Conservation (phyloP, 2,888 invertebrate genomes). For the Polyploca ridens region DNA sequence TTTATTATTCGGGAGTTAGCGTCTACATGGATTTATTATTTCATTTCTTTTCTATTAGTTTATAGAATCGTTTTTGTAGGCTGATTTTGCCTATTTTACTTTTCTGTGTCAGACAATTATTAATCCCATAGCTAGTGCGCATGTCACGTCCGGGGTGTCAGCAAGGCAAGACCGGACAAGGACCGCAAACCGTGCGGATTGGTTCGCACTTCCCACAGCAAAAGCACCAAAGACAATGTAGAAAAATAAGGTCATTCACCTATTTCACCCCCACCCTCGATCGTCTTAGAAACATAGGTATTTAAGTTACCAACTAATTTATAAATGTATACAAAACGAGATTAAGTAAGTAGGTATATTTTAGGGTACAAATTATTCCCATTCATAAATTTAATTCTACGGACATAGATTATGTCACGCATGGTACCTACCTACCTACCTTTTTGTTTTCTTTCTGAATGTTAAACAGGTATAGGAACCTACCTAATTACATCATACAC, state of each 20-base stretch:
- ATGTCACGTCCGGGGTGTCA: constrained; percentile 53
- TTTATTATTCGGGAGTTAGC: too few relatives aligned
- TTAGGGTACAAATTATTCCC: too few relatives aligned
- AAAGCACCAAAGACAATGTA: constrained; percentile 18
- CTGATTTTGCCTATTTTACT: neutral
- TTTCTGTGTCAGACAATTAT: constrained; percentile 12
- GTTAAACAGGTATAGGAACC: neutral
- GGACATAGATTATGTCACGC: too few relatives aligned
- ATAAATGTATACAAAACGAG: too few relatives aligned
- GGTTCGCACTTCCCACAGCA: constrained; percentile 15
- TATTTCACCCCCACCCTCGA: neutral
- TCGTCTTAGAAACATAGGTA: too few relatives aligned
- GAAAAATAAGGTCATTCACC: constrained; percentile 43
- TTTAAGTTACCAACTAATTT: too few relatives aligned
- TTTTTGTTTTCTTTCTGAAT: neutral
- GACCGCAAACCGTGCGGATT: constrained; percentile 7
- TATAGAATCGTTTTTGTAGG: too few relatives aligned
- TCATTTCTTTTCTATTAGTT: too few relatives aligned
- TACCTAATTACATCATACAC: neutral
- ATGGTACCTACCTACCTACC: too few relatives aligned
- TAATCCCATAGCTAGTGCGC: constrained; percentile 59
- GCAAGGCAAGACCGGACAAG: constrained; percentile 20
- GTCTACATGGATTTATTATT: too few relatives aligned
- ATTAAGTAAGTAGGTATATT: too few relatives aligned
- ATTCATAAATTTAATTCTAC: too few relatives aligned